Evolutionary conservation across 1,140 invertebrate genomes (phyloP), one percentile per base, ranked within the genome.

Genomic region (Sipha flava): DNA sequence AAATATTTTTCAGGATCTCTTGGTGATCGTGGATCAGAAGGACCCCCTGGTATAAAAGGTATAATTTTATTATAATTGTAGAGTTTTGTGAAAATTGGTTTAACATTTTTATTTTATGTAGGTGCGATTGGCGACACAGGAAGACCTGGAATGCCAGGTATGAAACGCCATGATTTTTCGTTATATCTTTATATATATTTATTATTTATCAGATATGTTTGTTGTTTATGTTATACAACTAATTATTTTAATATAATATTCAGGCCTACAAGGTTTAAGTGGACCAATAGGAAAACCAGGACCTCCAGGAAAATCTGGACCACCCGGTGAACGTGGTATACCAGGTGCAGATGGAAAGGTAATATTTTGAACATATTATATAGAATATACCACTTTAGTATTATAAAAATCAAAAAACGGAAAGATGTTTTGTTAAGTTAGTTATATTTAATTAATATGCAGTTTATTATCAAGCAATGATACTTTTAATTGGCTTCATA

Each of bases 1-100:
- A 47, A 31, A 10, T 79, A 21, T 18, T 85, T 87, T 49, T 81
- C 92, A 91, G 93, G 92, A 29, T 85, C 87, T 83, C 88, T 89
- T 40, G 94, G 94, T 73, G 92, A 93, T 85, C 86, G 90, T 82
- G 94, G 92, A 45, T 88, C 89, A 12, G 91, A 92, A 86, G 92
- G 92, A 37, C 88, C 89, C 0, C 85, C 89, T 52, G 92, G 92
- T n/a, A 84, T 88, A 2, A 93, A 93, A 88, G 89, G 89, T 88
- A 84, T 47, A 23, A 31, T 59, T 40, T 31, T 16, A 18, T 16
- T 7, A 0, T 5, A 10, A 34, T 37, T 37, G 9, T 26, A 29
- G 3, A 21, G 3, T 40, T 21, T 7, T n/a, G 18, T 6, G 6
- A 79, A 43, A 18, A 1, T 21, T 45, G 18, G 14, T 37, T 37